Base-by-base conservation (phyloP, 2,888 invertebrate species). In the Cyrtodaria siliqua region DNA sequence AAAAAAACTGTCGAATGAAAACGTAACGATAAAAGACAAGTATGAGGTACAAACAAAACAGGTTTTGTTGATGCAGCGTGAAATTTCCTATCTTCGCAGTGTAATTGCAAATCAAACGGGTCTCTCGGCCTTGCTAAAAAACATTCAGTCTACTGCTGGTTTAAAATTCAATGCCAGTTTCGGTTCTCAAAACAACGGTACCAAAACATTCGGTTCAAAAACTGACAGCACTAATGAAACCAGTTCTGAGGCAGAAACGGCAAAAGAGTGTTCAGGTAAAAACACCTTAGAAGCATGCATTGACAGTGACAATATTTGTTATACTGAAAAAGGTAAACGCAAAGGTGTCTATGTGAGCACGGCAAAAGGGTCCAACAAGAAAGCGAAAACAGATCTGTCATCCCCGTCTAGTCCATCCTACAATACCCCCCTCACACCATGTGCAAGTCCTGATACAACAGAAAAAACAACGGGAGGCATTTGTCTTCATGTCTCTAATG, bases 51-150 rank as follows among this genome's bases (percentile, higher is more conserved):
- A 56, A 49, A 18, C 26, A n/a, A 49, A 38, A 24, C 23, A 55
- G 44, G 23, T 70, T 33, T 24, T 61, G n/a, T 55, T 56, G 2
- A 26, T 86, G 27, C 52, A 72, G 14, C 60, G 68, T 26, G 86
- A 87, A 68, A 78, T 86, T 18, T 38, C 69, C 16, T 87, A 87
- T 62, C 60, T 87, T 18, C 73, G 80, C 73, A 81, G 79, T 74
- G 84, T 87, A 0, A 73, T 87, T 66, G 83, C 84, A 23, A 87
- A 87, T 70, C 79, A 87, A 49, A 69, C 83, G n/a, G 72, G 81
- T 2, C 59, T 87, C 18, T 75, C 84, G 20, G 77, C 78, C 6
- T 60, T 85, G 38, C 60, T 85, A 24, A 74, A 76, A 50, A 80
- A 73, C n/a, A n/a, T n/a, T n/a, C n/a, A n/a, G n/a, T n/a, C n/a